phyloP scores from a whole-genome alignment of 2,797 vertebrate species.

The Xenops minutus region DNA sequence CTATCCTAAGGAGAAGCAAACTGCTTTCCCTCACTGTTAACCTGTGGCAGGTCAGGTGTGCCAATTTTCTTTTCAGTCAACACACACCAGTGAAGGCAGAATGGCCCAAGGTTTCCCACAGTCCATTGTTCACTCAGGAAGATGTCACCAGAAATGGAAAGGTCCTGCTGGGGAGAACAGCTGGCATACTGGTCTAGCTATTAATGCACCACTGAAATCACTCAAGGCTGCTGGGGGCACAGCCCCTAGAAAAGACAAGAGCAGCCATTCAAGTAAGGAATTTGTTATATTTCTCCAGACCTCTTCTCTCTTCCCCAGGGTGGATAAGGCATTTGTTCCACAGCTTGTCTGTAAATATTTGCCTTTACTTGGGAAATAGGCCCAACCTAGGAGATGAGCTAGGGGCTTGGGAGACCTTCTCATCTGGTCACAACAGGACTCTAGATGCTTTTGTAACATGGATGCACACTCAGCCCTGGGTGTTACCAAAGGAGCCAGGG shows the following conservation, averaged over 20 bases:
- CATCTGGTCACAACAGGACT: neutral
- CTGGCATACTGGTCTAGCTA: neutral
- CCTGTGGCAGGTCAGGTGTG: neutral
- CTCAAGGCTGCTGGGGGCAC: neutral
- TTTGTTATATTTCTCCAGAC: neutral
- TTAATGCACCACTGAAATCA: neutral
- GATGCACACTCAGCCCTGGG: neutral
- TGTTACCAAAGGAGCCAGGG: neutral
- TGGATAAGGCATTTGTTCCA: neutral
- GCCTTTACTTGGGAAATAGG: constrained; percentile 6
- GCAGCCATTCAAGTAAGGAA: neutral
- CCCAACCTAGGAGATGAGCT: neutral
- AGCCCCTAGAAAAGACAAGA: neutral
- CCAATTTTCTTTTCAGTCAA: neutral
- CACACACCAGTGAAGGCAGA: neutral
- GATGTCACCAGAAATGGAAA: neutral
- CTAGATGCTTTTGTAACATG: neutral
- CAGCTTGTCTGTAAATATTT: neutral
- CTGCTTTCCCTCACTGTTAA: neutral
- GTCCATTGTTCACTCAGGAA: neutral
- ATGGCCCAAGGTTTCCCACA: neutral
- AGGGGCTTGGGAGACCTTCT: neutral
- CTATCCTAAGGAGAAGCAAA: neutral
- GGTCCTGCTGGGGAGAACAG: neutral
- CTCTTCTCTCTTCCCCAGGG: neutral